Conservation (phyloP, 2,888 invertebrate genomes). For the Tetheella fluctuosa region DNA sequence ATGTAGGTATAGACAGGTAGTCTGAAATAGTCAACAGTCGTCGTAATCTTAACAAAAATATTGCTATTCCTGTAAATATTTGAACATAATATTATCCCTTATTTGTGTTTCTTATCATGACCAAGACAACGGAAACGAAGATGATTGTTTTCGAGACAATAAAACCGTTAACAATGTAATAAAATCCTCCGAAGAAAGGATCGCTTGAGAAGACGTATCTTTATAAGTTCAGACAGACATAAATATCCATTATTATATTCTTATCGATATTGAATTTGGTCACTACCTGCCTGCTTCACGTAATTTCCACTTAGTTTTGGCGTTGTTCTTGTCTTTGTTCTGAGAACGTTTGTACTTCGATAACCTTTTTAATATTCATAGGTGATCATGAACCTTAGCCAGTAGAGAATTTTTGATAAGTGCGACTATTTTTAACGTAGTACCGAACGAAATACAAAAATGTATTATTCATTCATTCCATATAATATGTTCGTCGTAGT, state of each 20-base stretch:
- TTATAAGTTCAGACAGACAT: neutral
- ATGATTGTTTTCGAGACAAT: neutral
- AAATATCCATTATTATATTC: neutral
- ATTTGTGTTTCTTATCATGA: slow-evolving; percentile 36
- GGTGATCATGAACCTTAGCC: slow-evolving; percentile 17
- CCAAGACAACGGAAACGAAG: slow-evolving; percentile 1
- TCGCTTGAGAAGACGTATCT: neutral
- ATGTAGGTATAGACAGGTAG: neutral
- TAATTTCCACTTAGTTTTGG: neutral
- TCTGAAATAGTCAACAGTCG: neutral
- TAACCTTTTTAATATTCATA: slow-evolving; percentile 14
- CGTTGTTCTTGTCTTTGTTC: neutral
- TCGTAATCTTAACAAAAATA: neutral
- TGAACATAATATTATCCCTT: slow-evolving; percentile 31
- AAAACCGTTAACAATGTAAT: neutral
- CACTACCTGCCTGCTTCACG: slow-evolving; percentile 1
- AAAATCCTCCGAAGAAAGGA: neutral
- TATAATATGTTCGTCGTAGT: no score
- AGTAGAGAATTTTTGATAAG: neutral
- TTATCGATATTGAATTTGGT: slow-evolving; percentile 7
- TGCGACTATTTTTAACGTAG: slow-evolving; percentile 9
- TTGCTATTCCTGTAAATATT: slow-evolving; percentile 24
- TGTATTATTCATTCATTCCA: neutral
- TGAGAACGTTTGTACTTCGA: neutral
- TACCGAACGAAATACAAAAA: slow-evolving; percentile 2